Evolutionary conservation across 2,113 vertebrate species (phyloP).

Genomic region (Perca fluviatilis): DNA sequence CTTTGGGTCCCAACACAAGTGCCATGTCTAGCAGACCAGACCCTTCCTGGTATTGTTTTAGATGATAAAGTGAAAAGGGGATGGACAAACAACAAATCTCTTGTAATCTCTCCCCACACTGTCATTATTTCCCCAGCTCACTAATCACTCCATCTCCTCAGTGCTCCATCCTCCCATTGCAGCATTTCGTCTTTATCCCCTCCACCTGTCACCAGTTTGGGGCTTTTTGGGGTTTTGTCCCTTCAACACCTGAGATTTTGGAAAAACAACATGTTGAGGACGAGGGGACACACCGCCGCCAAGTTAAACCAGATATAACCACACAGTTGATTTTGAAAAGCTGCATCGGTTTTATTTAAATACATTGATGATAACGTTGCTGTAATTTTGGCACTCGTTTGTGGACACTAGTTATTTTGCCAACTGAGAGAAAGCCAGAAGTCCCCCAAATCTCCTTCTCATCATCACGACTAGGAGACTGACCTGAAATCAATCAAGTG

Average conservation of each 20-base stretch:
- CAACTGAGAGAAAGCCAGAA: slow-evolving; percentile 22
- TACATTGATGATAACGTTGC: not conserved
- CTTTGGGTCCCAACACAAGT: not conserved
- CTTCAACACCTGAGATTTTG: not conserved
- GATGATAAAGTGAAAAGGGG: slow-evolving; percentile 30
- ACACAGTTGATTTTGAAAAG: not conserved
- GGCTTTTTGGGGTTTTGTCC: not conserved
- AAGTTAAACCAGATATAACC: not conserved
- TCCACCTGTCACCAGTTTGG: not conserved
- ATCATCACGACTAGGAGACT: slow-evolving; percentile 18
- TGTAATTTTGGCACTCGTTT: slow-evolving; percentile 14
- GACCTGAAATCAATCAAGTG: slow-evolving; percentile 8
- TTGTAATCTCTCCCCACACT: not conserved
- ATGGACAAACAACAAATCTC: slow-evolving; percentile 12
- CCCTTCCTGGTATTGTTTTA: not conserved
- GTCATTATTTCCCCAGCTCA: not conserved
- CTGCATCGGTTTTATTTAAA: not conserved
- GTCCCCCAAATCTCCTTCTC: slow-evolving; percentile 11
- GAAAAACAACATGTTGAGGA: not conserved
- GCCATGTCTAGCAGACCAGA: not conserved
- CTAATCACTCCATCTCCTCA: slow-evolving; percentile 7
- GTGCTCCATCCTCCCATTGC: slow-evolving; percentile 2
- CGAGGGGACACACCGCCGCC: too few species aligned
- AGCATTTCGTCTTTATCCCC: slow-evolving; percentile 13
- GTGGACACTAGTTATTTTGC: slow-evolving; percentile 13